Base-by-base conservation (phyloP, 2,113 vertebrate species). In the Gorsachius goisagi region DNA sequence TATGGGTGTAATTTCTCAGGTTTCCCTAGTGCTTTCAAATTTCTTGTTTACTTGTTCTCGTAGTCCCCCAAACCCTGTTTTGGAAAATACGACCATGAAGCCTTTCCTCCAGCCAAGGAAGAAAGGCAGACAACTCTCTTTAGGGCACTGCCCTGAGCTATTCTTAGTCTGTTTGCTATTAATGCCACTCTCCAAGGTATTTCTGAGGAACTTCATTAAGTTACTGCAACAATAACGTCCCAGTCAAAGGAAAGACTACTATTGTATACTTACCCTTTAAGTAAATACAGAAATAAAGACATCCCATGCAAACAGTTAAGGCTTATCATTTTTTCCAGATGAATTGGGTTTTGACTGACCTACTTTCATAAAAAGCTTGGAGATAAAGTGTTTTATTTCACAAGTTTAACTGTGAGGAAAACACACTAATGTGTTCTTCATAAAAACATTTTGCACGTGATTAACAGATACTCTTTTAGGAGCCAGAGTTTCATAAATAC, bases 151-250 rank as follows among this genome's bases (percentile, higher is more conserved):
- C 73, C 72, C 73, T 49, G 47, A 88, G 88, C 88, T 91, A 12
- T 82, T 82, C 39, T 45, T 60, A 85, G 9, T 8, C 79, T 53
- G 47, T 32, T 23, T 83, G 74, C 89, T 90, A 58, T 7, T 41
- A 62, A 41, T 91, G 91, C 67, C 88, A 47, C 93, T 83, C 78
- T 94, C 96, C 82, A 73, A 85, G 95, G 93, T n/a, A 90, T 93
- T 94, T 35, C 59, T 30, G 21, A 93, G 67, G 49, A 94, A 73
- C 58, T 74, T 88, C 41, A 68, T 52, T 7, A 62, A 82, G 12
- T 74, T 69, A 73, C 69, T 58, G 37, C 35, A 88, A 50, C 62
- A 89, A 53, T 56, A 72, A 55, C 0, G 0, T 23, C 52, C 41
- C 41, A 73, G 53, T 24, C 39, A 89, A 79, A 93, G 71, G 59